Conservation (phyloP, 2,888 invertebrate species). For the Tolmerus cingulatus region DNA sequence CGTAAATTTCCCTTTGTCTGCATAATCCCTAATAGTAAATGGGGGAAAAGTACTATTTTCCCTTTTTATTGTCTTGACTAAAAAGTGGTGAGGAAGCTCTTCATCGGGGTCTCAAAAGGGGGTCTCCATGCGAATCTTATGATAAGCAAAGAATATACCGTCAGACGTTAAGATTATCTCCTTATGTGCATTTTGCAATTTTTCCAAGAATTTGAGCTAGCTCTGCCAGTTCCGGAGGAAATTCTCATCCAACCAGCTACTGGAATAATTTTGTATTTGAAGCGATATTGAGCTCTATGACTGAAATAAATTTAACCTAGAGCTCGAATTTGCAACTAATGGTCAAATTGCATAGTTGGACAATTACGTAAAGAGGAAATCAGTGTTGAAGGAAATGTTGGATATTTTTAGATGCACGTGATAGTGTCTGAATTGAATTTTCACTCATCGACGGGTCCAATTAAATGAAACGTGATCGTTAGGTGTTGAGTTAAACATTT, state of each 20-base stretch:
- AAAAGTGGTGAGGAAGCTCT: neutral
- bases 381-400: neutral
- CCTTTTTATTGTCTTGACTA: neutral
- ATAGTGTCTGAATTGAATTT: neutral
- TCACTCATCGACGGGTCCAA: neutral
- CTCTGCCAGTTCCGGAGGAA: neutral
- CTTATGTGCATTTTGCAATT: neutral
- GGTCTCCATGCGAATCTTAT: neutral
- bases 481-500: neutral
- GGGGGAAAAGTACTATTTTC: neutral
- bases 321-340: neutral
- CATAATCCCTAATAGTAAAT: neutral
- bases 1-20: conserved; percentile 17
- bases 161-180: neutral
- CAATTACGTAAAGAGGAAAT: neutral
- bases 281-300: neutral
- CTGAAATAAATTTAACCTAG: neutral
- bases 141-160: neutral
- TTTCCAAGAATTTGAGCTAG: neutral
- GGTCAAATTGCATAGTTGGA: neutral
- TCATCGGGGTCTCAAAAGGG: neutral
- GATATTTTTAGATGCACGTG: neutral
- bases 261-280: neutral
- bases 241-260: neutral
- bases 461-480: neutral